These are phyloP conservation scores for Drosophila parthenogenetica DNA, from an alignment of 2,888 invertebrate genomes.

Conservation along the genomic window DNA sequence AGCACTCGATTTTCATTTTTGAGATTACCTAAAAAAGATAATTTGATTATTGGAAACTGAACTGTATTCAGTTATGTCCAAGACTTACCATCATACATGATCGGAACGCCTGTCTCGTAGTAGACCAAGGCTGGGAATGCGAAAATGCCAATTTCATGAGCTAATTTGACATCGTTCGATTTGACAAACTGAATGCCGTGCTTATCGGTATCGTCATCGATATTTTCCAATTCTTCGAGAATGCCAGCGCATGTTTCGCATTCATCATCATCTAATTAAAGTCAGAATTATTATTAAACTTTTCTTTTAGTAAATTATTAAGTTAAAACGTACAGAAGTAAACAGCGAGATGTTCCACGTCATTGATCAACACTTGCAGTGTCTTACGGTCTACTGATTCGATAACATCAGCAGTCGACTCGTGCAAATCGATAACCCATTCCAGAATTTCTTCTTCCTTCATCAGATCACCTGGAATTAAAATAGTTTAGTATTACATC, in stretches of 20 bases:
- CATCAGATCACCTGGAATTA: slow-evolving; percentile 90
- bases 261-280: slow-evolving; percentile 90
- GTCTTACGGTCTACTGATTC: slow-evolving; percentile 96
- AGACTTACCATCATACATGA: slow-evolving; percentile 96
- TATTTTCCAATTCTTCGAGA: slow-evolving; percentile 94
- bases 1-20: slow-evolving; percentile 97
- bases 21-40: slow-evolving; percentile 90
- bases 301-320: neutral
- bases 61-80: neutral
- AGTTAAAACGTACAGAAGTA: slow-evolving; percentile 92
- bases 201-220: slow-evolving; percentile 96
- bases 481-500: neutral
- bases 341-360: slow-evolving; percentile 96
- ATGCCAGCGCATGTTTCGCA: slow-evolving; percentile 94
- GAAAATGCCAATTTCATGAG: slow-evolving; percentile 96
- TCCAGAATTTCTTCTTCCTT: slow-evolving; percentile 95
- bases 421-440: slow-evolving; percentile 94
- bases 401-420: slow-evolving; percentile 94
- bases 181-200: slow-evolving; percentile 97
- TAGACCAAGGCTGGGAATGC: slow-evolving; percentile 96
- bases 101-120: slow-evolving; percentile 96
- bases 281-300: neutral
- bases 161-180: slow-evolving; percentile 94
- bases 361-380: slow-evolving; percentile 93
- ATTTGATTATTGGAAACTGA: neutral